A percentile compares a stretch with the other conserved stretches of the same genome.
These are phyloP conservation scores for Natrix natrix DNA, from an alignment of 2,797 vertebrate genomes.

Conservation along the genomic window DNA sequence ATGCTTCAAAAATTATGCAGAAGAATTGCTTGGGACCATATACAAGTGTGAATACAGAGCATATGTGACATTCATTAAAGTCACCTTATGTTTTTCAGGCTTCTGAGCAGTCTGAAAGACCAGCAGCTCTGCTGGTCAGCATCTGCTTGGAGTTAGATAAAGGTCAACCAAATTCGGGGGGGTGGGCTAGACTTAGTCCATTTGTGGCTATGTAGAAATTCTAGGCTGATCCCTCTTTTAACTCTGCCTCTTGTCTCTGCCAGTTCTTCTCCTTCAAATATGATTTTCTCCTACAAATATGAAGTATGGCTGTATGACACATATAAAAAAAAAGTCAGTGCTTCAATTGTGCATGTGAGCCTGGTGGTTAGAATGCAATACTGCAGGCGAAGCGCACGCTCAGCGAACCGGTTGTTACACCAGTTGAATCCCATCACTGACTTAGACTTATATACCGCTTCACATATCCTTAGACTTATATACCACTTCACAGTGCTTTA, in stretches of 20 bases:
- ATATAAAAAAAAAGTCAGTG: background rate
- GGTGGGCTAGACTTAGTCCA: background rate
- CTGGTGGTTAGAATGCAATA: background rate
- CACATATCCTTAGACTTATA: no score
- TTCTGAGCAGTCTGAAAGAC: background rate
- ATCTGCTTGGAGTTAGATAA: background rate
- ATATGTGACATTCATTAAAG: background rate
- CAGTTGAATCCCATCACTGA: no score
- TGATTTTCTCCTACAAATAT: background rate
- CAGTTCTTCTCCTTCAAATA: background rate
- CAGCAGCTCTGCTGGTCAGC: background rate
- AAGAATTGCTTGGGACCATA: background rate
- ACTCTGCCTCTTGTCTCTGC: background rate
- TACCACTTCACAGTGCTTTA: no score
- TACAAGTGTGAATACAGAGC: background rate
- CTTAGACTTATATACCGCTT: no score
- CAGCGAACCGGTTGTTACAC: no score
- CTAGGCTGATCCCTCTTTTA: background rate
- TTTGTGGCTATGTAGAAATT: background rate
- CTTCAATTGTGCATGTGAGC: background rate
- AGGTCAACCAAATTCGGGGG: background rate
- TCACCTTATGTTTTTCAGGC: background rate
- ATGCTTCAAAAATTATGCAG: background rate
- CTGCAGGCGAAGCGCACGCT: background rate
- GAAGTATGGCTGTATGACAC: background rate